Percentiles rank a stretch among this genome's conserved stretches.
These are phyloP conservation scores for Saccostrea cuccullata DNA, from an alignment of 1,140 invertebrate species.

Conservation along the genomic window DNA sequence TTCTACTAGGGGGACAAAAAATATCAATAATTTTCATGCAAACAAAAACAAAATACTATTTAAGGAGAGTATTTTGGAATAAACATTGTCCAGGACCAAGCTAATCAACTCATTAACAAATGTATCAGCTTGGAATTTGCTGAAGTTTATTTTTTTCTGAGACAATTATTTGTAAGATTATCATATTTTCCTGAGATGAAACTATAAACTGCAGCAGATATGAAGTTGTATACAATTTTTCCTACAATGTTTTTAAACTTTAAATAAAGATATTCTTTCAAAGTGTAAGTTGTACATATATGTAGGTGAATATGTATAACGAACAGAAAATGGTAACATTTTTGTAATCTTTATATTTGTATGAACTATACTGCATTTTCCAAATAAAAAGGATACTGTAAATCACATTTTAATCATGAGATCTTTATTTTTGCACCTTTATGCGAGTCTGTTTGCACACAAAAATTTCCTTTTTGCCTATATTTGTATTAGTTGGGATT, in stretches of 20 bases:
- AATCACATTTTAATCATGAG: too few species aligned
- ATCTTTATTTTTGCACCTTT: too few species aligned
- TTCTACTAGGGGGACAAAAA: neutral
- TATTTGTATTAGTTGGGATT: too few species aligned
- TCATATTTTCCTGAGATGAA: too few species aligned
- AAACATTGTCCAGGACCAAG: neutral
- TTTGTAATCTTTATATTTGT: too few species aligned
- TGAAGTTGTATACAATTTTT: neutral
- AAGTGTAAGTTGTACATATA: neutral
- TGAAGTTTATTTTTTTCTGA: neutral
- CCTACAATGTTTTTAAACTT: neutral
- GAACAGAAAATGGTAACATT: neutral
- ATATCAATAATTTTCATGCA: neutral
- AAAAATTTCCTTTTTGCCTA: too few species aligned
- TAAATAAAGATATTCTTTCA: neutral
- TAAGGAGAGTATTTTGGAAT: neutral
- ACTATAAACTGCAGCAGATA: too few species aligned
- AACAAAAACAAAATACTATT: slow-evolving; percentile 19
- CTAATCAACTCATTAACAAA: neutral
- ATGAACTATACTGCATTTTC: too few species aligned
- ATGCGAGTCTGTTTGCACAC: too few species aligned
- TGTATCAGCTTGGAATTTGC: neutral
- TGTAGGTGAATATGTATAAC: neutral
- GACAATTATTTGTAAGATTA: too few species aligned
- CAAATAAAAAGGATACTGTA: too few species aligned